Evolutionary conservation across 1,140 invertebrate genomes (phyloP).

Genomic region (Scaptodrosophila lebanonensis): DNA sequence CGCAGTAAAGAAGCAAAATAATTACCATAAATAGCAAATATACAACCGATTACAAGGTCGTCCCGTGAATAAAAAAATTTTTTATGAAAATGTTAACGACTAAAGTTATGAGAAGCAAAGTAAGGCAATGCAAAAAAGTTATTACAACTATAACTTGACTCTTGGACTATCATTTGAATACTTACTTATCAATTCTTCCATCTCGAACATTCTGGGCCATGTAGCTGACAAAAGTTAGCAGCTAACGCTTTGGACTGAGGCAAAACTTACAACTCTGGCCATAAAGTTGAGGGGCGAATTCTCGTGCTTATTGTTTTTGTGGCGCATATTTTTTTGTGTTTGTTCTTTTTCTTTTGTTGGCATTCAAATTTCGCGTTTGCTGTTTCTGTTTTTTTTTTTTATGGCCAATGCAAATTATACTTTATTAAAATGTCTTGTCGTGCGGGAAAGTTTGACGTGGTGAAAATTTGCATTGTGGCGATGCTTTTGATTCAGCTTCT

Average conservation of each 20-base stretch:
- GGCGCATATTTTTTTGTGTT: slow-evolving; percentile 8
- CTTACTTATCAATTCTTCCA: slow-evolving; percentile 28
- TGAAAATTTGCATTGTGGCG: slow-evolving; percentile 6
- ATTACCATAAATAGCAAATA: too few species aligned
- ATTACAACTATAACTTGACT: too few species aligned
- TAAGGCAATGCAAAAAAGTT: too few species aligned
- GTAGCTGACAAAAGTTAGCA: slow-evolving; percentile 25
- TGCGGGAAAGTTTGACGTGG: slow-evolving; percentile 17
- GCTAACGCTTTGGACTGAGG: slow-evolving; percentile 12
- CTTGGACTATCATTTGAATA: too few species aligned
- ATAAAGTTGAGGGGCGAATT: slow-evolving; percentile 33
- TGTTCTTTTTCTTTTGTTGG: neutral
- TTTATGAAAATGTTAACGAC: too few species aligned
- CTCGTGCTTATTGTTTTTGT: slow-evolving; percentile 9
- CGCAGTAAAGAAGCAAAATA: too few species aligned
- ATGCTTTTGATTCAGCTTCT: neutral
- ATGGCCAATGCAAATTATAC: slow-evolving; percentile 53
- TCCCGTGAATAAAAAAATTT: too few species aligned
- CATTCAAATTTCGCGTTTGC: too few species aligned
- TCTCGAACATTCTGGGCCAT: too few species aligned
- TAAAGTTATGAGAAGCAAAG: too few species aligned
- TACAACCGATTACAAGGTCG: too few species aligned
- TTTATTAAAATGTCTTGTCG: slow-evolving; percentile 40
- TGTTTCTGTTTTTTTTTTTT: slow-evolving; percentile 6
- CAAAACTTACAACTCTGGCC: slow-evolving; percentile 1